Conservation (phyloP, 2,888 invertebrate species). For the Sacculina carcini region DNA sequence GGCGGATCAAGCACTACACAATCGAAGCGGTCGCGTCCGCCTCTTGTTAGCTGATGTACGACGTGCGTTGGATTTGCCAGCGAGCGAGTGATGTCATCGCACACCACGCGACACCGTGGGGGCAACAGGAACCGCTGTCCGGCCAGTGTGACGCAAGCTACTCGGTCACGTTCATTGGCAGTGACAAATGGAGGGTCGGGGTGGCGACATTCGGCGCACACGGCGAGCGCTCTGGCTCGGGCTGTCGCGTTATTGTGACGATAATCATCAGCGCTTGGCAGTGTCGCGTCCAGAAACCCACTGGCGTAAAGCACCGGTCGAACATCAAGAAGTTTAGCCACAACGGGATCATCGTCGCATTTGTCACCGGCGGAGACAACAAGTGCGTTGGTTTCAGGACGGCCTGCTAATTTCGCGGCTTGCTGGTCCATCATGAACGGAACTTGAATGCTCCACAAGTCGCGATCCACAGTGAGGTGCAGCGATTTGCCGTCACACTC, state of each 20-base stretch:
- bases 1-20: slow-evolving; percentile 74
- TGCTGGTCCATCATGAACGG: slow-evolving; percentile 2
- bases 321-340: no score
- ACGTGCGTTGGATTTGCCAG: neutral
- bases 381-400: neutral
- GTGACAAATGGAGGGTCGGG: neutral
- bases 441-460: neutral
- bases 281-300: neutral
- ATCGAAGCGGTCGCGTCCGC: slow-evolving; percentile 33
- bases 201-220: neutral
- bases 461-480: no score
- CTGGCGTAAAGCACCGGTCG: no score
- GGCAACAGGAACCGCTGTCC: slow-evolving; percentile 29
- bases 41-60: neutral
- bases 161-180: neutral
- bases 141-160: neutral
- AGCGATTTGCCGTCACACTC: no score
- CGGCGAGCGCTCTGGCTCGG: neutral
- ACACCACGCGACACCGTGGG: slow-evolving; percentile 33
- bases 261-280: neutral
- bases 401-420: neutral
- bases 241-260: neutral
- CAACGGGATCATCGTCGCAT: no score
- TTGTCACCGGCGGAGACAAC: neutral
- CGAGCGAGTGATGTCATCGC: slow-evolving; percentile 29